These are phyloP conservation scores for Harpalus rufipes DNA, from an alignment of 2,888 invertebrate species.

Conservation along the genomic window DNA sequence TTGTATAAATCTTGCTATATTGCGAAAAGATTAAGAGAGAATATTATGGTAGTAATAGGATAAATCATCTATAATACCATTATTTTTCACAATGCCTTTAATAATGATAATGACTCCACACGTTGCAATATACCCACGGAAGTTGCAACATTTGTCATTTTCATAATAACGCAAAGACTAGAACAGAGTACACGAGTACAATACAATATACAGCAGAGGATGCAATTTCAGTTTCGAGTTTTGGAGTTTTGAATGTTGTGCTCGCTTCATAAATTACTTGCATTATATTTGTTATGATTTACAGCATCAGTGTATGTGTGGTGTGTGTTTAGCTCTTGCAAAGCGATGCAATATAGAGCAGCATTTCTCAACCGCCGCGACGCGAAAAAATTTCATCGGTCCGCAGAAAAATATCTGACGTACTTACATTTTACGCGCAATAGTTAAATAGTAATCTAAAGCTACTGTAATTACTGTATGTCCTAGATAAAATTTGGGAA, in stretches of 20 bases:
- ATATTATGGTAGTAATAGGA: neutral
- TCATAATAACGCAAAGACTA: conserved; percentile 11
- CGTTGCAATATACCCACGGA: conserved; percentile 13
- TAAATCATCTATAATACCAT: neutral
- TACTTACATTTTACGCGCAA: too few species aligned
- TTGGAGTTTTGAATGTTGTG: conserved; percentile 24
- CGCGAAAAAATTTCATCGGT: too few species aligned
- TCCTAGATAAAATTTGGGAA: too few species aligned
- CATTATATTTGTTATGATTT: conserved; percentile 32
- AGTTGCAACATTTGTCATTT: conserved; percentile 27
- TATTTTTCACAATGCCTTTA: neutral
- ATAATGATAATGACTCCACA: conserved; percentile 20
- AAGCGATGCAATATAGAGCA: neutral
- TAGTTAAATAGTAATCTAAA: too few species aligned
- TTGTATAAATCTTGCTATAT: neutral
- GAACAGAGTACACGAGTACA: neutral
- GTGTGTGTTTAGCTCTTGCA: neutral
- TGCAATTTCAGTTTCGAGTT: conserved; percentile 40
- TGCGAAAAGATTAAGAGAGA: neutral
- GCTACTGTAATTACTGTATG: too few species aligned
- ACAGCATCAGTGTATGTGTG: neutral
- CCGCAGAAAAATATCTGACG: too few species aligned
- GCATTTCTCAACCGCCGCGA: too few species aligned
- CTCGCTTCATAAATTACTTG: conserved; percentile 38
- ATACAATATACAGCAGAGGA: neutral